These are phyloP conservation scores for Trimorus sp. DNA, from an alignment of 2,888 invertebrate genomes.

Conservation along the genomic window DNA sequence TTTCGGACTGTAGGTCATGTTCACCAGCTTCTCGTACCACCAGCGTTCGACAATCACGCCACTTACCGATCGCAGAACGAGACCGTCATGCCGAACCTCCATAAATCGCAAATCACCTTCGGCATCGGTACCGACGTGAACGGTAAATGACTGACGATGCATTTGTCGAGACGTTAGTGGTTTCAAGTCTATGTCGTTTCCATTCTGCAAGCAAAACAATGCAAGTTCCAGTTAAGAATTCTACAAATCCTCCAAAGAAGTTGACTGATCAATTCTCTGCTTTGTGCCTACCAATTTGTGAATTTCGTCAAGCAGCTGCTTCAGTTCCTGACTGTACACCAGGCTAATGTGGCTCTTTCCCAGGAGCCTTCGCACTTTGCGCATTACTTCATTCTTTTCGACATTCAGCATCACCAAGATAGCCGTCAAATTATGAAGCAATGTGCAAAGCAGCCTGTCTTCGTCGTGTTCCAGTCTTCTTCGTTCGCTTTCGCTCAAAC, in stretches of 20 bases:
- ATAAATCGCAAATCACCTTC: constrained; percentile 93
- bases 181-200: constrained; percentile 98
- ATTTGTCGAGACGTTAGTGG: constrained; percentile 97
- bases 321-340: constrained; percentile 98
- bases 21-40: constrained; percentile 99
- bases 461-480: constrained; percentile 99
- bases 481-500: constrained; percentile 94
- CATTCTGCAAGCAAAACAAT: constrained; percentile 86
- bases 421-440: constrained; percentile 97
- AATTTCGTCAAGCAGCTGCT: constrained; percentile 96
- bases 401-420: constrained; percentile 97
- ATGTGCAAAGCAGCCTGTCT: constrained; percentile 95
- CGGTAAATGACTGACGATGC: constrained; percentile 98
- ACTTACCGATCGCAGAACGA: constrained; percentile 90
- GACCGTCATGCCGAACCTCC: constrained; percentile 98
- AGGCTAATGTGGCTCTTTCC: constrained; percentile 99
- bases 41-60: constrained; percentile 96
- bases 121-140: constrained; percentile 97
- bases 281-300: constrained; percentile 90
- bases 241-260: too few relatives aligned
- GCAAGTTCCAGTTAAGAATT: too few relatives aligned
- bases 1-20: constrained; percentile 99
- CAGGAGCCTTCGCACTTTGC: constrained; percentile 94
- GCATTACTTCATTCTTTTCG: constrained; percentile 90
- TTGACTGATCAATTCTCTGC: too few relatives aligned